These are phyloP conservation scores for Pseudochromis fuscus DNA, from an alignment of 2,797 vertebrate species.

Conservation along the genomic window DNA sequence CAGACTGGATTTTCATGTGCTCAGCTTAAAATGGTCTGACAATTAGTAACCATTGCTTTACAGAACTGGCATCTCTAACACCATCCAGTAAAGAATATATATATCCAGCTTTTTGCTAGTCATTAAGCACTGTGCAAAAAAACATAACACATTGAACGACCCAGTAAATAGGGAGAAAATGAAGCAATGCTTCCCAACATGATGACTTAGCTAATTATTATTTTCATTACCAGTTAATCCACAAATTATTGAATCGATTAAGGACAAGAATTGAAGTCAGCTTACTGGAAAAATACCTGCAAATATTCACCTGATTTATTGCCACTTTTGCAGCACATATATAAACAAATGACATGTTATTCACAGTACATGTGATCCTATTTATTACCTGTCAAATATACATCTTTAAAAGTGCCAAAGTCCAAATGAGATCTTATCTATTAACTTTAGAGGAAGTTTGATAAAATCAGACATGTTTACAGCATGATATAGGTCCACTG, in stretches of 20 bases:
- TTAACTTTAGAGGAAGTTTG: constrained; percentile 1
- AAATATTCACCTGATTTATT: background rate
- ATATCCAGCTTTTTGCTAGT: background rate
- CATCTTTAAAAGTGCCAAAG: background rate
- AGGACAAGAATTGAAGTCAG: background rate
- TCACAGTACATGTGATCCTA: background rate
- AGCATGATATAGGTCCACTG: no score
- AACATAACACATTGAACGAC: constrained; percentile 1
- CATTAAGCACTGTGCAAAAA: constrained; percentile 7
- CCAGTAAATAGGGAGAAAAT: background rate
- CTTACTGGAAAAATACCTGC: background rate
- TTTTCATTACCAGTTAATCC: background rate
- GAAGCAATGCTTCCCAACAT: background rate
- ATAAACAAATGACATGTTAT: background rate
- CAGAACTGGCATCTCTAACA: constrained; percentile 10
- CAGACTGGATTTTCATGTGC: constrained; percentile 41
- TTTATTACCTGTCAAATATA: background rate
- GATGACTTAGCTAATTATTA: background rate
- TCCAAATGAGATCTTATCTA: background rate
- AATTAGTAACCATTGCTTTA: constrained; percentile 12
- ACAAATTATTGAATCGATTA: background rate
- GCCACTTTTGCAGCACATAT: background rate
- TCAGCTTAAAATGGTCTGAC: constrained; percentile 15
- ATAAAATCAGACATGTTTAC: background rate
- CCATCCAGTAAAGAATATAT: constrained; percentile 5